Conservation (phyloP, 2,888 invertebrate species). For the Pristionchus mayeri region DNA sequence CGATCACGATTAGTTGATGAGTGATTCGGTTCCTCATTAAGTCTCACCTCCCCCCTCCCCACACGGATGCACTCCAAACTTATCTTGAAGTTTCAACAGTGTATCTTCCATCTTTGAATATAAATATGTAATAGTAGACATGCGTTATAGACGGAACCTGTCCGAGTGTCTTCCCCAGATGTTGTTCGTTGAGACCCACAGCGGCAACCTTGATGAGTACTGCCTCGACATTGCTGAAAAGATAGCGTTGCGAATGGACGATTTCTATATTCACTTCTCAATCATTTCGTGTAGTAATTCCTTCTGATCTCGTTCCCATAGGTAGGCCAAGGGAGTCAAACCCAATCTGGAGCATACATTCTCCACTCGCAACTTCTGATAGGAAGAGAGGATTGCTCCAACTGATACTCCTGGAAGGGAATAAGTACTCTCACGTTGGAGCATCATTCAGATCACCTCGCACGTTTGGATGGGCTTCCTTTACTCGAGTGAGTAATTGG, state of each 20-base stretch:
- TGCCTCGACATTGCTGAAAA: constrained; percentile 85
- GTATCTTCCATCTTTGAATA: constrained; percentile 86
- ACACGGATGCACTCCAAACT: constrained; percentile 94
- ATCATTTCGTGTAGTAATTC: constrained; percentile 97
- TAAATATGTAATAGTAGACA: neutral
- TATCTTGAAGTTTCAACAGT: constrained; percentile 89
- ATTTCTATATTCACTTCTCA: constrained; percentile 80
- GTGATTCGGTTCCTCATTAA: neutral
- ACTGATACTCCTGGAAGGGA: constrained; percentile 91
- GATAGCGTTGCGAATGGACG: neutral
- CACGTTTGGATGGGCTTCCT: constrained; percentile 79
- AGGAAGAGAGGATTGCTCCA: constrained; percentile 97
- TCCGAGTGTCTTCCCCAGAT: constrained; percentile 69
- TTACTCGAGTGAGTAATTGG: constrained; percentile 85
- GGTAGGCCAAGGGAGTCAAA: constrained; percentile 89
- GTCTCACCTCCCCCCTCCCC: constrained; percentile 89
- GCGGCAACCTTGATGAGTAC: constrained; percentile 96
- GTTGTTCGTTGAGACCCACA: constrained; percentile 86
- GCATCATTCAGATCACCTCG: constrained; percentile 59
- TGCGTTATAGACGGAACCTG: constrained; percentile 56
- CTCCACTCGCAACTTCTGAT: constrained; percentile 92
- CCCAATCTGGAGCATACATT: constrained; percentile 87
- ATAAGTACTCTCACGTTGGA: neutral
- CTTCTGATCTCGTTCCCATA: constrained; percentile 95
- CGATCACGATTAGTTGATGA: neutral